Evolutionary conservation across 1,140 invertebrate genomes (phyloP), one percentile per base, ranked within the genome.

Genomic region (Myzus persicae): DNA sequence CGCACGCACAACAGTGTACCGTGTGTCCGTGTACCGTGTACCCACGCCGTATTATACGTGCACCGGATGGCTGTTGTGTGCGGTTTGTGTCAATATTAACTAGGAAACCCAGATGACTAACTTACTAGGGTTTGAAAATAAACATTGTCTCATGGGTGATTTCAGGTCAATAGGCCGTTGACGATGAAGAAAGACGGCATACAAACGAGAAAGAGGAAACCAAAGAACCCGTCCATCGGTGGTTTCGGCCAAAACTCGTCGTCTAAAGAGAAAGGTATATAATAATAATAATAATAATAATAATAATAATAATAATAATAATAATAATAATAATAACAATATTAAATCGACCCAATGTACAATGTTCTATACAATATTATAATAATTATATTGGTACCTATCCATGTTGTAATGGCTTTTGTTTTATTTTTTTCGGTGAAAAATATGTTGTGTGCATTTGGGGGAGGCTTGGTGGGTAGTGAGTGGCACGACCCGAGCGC

Each of bases 111-210:
- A 92, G 44, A 82, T 92, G 91, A 92, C 91, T 92, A 92, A 92
- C 91, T 92, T 84, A 92, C 91, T 82, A 81, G 67, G 42, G 91
- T 82, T 48, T 36, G 91, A 48, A 38, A 92, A 51, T 54, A 89
- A 89, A 89, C 88, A 42, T 48, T 93, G 82, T 81, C 93, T 84
- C 48, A 67, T 36, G 38, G 67, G 38, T 89, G 24, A 93, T 93
- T 94, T 93, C 95, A 97, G 97, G 98, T 99, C 84, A 97, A 97
- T 95, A 96, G 97, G 94, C 99, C 99, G 26, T 95, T 98, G 91
- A 98, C 98, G 89, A 99, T 99, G 98, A 98, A 98, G 95, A 99
- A 99, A 95, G 98, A 99, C 93, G 98, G 98, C 20, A 99, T 99
- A 94, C 98, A 99, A 95, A 98, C 98, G 44, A 95, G 98, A 84